phyloP scores from a whole-genome alignment of 1,140 invertebrate species.

The Pygmarrhopalites habei region DNA sequence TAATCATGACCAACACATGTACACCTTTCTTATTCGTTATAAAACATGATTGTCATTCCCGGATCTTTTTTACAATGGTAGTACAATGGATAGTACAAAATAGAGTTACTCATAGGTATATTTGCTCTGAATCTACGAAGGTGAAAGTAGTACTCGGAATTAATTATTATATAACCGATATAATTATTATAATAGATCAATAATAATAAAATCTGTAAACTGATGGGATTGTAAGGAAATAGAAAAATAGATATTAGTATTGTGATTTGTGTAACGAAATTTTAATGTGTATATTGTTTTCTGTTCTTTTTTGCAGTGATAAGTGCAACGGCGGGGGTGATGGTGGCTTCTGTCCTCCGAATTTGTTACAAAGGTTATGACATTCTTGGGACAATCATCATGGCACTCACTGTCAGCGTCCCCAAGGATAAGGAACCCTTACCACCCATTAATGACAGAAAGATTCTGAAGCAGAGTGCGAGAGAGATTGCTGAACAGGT shows the following conservation, averaged over 20 bases:
- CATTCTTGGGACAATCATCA: conserved; percentile 23
- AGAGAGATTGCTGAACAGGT: conserved; percentile 32
- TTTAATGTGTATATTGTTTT: not conserved
- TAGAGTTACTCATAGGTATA: too few relatives aligned
- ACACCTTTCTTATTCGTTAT: too few relatives aligned
- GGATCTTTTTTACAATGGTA: too few relatives aligned
- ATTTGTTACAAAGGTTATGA: conserved; percentile 32
- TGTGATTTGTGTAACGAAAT: not conserved
- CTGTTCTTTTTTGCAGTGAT: conserved; percentile 27
- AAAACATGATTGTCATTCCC: too few relatives aligned
- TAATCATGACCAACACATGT: too few relatives aligned
- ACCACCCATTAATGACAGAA: conserved; percentile 31
- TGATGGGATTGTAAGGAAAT: not conserved
- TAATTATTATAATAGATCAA: not conserved
- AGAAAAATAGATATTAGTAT: not conserved
- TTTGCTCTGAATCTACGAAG: too few relatives aligned
- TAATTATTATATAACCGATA: not conserved
- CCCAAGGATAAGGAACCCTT: conserved; percentile 30
- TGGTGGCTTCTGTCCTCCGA: conserved; percentile 26
- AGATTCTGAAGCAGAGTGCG: conserved; percentile 19
- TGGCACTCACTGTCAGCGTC: conserved; percentile 21
- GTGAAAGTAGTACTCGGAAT: not conserved
- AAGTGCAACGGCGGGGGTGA: conserved; percentile 22
- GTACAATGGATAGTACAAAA: too few relatives aligned
- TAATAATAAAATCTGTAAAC: not conserved